Conservation (phyloP, 2,113 vertebrate species). For the Irena cyanogastra region DNA sequence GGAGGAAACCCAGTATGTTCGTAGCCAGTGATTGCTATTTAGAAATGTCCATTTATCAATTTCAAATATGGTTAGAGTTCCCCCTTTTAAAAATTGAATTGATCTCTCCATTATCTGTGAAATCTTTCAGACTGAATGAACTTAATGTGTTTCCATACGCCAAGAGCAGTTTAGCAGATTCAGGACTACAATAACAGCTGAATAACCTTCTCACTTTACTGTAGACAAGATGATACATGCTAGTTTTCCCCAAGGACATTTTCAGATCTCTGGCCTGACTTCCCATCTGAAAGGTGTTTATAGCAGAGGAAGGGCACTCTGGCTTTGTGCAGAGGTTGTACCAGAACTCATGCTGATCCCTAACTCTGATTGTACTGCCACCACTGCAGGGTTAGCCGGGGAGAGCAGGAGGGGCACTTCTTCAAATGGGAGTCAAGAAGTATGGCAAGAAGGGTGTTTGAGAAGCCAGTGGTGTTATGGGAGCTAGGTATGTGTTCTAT, state of each 20-base stretch:
- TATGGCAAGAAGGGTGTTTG: neutral
- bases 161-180: conserved; percentile 21
- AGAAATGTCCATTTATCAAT: neutral
- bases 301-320: neutral
- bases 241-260: neutral
- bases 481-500: neutral
- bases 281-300: neutral
- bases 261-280: neutral
- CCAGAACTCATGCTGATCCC: neutral
- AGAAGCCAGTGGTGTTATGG: neutral
- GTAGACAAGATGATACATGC: neutral
- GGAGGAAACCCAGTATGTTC: neutral
- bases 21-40: neutral
- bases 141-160: neutral
- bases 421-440: neutral
- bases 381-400: neutral
- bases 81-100: neutral
- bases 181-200: neutral
- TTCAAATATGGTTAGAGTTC: neutral
- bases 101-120: neutral
- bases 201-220: conserved; percentile 33
- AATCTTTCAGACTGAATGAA: conserved; percentile 33
- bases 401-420: neutral
- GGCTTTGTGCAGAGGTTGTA: neutral
- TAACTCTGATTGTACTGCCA: neutral